A percentile compares a stretch with the other conserved stretches of the same genome.
Conservation (phyloP, 2,797 vertebrate genomes). For the Sebastiscus tertius region DNA sequence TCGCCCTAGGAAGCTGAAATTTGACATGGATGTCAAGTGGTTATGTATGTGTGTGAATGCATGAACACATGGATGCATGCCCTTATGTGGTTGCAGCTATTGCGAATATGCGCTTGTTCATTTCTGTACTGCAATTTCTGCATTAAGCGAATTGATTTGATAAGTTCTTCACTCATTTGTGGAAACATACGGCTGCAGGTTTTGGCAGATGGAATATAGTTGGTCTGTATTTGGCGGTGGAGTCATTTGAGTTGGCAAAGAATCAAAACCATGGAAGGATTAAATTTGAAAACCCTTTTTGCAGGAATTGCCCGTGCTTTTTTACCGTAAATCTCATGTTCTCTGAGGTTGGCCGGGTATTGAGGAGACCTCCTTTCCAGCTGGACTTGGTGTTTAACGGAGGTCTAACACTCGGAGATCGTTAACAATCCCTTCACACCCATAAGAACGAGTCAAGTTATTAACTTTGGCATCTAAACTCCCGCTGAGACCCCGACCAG, state of each 20-base stretch:
- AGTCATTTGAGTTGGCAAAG: constrained; percentile 15
- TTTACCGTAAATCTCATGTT: constrained; percentile 51
- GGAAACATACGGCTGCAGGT: background rate
- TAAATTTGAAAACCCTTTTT: background rate
- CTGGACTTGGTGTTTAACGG: constrained; percentile 41
- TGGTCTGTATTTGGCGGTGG: constrained; percentile 2
- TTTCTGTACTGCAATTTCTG: background rate
- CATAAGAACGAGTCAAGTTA: constrained; percentile 41
- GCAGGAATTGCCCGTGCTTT: background rate
- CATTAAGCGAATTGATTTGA: background rate
- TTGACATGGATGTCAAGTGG: background rate
- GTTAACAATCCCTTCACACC: constrained; percentile 55
- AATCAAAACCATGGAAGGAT: constrained; percentile 9
- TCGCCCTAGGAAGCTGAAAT: background rate
- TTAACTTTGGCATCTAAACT: constrained; percentile 59
- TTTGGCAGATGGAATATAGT: background rate
- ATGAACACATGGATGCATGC: too few species aligned
- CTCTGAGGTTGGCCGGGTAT: constrained; percentile 17
- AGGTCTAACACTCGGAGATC: constrained; percentile 30
- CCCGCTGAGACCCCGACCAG: constrained; percentile 21
- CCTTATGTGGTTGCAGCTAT: too few species aligned
- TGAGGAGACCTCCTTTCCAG: constrained; percentile 36
- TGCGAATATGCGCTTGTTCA: too few species aligned
- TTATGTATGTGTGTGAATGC: background rate
- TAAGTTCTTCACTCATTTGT: too few species aligned